Evolutionary conservation across 2,113 vertebrate genomes (phyloP).

Genomic region (Rattus rattus): DNA sequence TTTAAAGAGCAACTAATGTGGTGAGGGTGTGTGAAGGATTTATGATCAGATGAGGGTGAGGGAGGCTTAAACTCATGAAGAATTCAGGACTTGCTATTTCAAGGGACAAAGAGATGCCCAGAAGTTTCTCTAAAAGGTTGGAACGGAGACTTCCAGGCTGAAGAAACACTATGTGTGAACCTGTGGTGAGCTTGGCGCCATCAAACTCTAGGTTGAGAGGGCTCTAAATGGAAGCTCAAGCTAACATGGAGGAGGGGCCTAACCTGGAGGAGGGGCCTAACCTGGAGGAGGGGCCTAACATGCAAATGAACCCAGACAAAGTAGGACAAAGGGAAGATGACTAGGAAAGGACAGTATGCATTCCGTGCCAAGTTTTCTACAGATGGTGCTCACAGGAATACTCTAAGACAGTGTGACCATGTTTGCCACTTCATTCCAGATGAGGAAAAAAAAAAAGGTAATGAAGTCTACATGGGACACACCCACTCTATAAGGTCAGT

Average conservation of each 20-base stretch:
- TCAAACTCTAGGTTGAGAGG: not conserved
- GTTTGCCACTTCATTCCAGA: not conserved
- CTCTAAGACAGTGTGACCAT: not conserved
- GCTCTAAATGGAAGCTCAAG: not conserved
- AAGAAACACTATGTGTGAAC: not conserved
- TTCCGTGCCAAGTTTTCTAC: not conserved
- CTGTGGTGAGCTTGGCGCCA: not conserved
- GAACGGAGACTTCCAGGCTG: not conserved
- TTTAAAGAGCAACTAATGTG: not conserved
- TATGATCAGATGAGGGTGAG: not conserved
- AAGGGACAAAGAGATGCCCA: not conserved
- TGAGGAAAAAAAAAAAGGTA: not conserved
- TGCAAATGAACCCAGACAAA: rapidly evolving
- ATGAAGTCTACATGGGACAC: not conserved
- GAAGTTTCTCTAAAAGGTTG: not conserved
- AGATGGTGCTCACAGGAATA: not conserved
- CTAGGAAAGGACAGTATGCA: not conserved
- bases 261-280: too few relatives aligned
- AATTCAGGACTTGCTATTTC: conserved; percentile 6
- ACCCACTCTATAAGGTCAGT: conserved; percentile 20
- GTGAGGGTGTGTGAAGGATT: not conserved
- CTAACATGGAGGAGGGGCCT: not conserved
- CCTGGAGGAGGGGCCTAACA: not conserved
- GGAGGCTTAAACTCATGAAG: conserved; percentile 1
- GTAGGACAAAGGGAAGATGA: not conserved